A percentile compares a stretch with the other conserved stretches of the same genome.
Evolutionary conservation across 2,113 vertebrate genomes (phyloP).

Genomic region (Nycticorax nycticorax): DNA sequence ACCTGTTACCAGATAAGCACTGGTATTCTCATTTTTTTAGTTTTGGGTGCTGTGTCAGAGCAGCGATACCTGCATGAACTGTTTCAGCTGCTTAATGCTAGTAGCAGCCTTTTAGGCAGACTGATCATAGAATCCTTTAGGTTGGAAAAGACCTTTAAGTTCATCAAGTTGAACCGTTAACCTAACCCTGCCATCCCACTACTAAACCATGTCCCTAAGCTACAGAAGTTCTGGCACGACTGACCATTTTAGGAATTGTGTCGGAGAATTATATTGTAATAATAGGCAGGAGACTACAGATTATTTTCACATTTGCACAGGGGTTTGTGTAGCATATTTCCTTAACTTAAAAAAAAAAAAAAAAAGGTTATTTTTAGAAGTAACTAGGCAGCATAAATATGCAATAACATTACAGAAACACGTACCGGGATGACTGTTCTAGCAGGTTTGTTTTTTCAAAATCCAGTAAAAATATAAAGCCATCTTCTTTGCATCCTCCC

Average conservation of each 20-base stretch:
- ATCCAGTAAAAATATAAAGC: background rate
- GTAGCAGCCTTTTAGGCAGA: background rate
- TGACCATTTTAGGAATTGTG: slow-evolving; percentile 8
- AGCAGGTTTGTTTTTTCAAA: slow-evolving; percentile 4
- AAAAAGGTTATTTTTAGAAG: background rate
- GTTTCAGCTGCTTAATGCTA: background rate
- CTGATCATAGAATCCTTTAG: too few relatives aligned
- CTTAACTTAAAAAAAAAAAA: background rate
- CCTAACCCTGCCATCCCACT: too few relatives aligned
- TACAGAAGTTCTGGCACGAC: background rate
- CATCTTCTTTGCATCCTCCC: background rate
- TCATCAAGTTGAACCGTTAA: too few relatives aligned
- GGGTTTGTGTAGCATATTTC: background rate
- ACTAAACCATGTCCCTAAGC: background rate
- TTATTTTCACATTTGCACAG: background rate
- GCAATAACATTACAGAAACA: background rate
- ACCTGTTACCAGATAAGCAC: background rate
- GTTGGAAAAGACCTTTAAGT: too few relatives aligned
- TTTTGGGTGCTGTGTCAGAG: background rate
- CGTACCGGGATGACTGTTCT: background rate
- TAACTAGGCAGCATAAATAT: slow-evolving; percentile 5
- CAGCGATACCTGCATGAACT: background rate
- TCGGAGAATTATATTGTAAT: background rate
- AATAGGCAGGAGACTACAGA: background rate
- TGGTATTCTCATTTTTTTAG: background rate